These are phyloP conservation scores for Apostichopus leukothele DNA, from an alignment of 53 echinoderm and acorn worm species.

Conservation along the genomic window DNA sequence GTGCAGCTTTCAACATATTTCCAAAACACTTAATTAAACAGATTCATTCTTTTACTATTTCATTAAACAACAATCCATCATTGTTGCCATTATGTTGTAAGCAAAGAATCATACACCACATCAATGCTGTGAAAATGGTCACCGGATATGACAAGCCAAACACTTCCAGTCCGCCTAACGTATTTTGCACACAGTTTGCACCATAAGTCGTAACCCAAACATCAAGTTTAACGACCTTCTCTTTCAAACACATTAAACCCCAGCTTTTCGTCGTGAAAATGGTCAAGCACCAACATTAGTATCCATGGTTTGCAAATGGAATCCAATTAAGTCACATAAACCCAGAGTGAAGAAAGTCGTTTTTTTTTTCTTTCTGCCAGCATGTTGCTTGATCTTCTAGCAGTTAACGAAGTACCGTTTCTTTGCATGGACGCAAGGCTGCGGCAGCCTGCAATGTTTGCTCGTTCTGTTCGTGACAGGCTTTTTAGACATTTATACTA, in stretches of 20 bases:
- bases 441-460: neutral
- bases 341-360: neutral
- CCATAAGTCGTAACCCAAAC: too few relatives aligned
- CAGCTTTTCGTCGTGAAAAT: neutral
- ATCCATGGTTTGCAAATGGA: neutral
- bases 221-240: neutral
- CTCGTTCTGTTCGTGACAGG: constrained; percentile 21
- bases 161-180: too few relatives aligned
- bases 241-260: neutral
- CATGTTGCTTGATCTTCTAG: constrained; percentile 10
- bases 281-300: neutral
- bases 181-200: too few relatives aligned
- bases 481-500: neutral
- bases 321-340: constrained; percentile 14
- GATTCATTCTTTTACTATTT: too few relatives aligned
- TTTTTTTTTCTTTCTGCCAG: neutral
- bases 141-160: too few relatives aligned
- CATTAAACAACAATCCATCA: too few relatives aligned
- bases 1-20: too few relatives aligned
- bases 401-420: constrained; percentile 2
- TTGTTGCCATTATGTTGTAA: too few relatives aligned
- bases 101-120: too few relatives aligned
- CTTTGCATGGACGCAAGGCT: neutral
- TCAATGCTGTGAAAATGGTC: too few relatives aligned
- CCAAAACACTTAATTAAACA: too few relatives aligned